A percentile compares a stretch with the other conserved stretches of the same genome.
These are phyloP conservation scores for Climacteris rufus DNA, from an alignment of 2,113 vertebrate genomes.

Conservation along the genomic window DNA sequence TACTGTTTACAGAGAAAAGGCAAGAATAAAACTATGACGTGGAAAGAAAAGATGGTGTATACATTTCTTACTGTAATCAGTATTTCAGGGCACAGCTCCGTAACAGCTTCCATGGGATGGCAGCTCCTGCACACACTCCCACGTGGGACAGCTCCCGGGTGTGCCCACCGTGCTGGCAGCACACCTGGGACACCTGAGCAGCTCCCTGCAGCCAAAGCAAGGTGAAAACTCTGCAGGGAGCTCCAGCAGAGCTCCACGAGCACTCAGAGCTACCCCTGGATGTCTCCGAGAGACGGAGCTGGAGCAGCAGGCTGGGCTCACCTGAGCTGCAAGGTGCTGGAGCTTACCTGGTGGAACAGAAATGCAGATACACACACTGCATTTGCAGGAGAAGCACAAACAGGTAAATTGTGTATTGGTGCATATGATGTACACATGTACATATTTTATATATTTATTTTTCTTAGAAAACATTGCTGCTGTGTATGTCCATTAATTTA, in stretches of 20 bases:
- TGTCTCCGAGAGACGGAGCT: accelerated
- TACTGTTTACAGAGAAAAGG: not conserved
- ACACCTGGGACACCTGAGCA: accelerated
- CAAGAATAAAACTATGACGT: not conserved
- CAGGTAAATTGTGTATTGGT: not conserved
- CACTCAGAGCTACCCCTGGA: not conserved
- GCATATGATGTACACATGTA: constrained; percentile 32
- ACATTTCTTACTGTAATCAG: not conserved
- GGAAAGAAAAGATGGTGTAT: not conserved
- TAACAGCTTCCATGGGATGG: accelerated
- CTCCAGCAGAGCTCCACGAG: not conserved
- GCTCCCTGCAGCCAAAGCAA: not conserved
- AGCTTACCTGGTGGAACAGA: not conserved
- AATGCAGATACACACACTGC: not conserved
- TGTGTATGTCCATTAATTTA: constrained; percentile 48
- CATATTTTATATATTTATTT: constrained; percentile 52
- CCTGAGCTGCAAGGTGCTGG: not conserved
- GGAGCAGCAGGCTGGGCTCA: accelerated
- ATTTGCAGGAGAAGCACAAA: not conserved
- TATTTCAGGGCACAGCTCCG: not conserved
- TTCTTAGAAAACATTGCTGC: constrained; percentile 57
- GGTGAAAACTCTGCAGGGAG: accelerated
- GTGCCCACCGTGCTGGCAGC: not conserved
- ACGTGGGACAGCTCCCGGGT: accelerated
- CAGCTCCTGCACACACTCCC: not conserved